Evolutionary conservation across 2,888 invertebrate genomes (phyloP).

Genomic region (Acanthococcus lagerstroemiae): DNA sequence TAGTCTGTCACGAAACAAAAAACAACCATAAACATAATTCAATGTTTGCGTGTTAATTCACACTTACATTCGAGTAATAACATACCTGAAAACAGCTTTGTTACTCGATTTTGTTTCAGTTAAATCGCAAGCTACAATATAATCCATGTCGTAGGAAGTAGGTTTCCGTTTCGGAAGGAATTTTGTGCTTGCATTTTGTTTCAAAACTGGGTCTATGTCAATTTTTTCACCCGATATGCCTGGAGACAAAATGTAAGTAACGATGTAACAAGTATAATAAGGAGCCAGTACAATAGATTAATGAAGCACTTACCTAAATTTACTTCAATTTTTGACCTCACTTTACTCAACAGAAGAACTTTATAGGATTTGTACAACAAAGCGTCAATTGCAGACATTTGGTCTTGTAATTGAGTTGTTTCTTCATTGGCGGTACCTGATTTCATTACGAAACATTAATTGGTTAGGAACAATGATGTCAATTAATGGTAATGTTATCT

Average conservation of each 20-base stretch:
- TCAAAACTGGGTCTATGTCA: constrained; percentile 70
- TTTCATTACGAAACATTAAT: too few species aligned
- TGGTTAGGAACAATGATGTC: neutral
- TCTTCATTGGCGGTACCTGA: constrained; percentile 1
- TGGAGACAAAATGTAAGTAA: too few species aligned
- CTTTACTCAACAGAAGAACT: constrained; percentile 67
- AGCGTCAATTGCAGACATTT: constrained; percentile 68
- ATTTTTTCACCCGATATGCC: constrained; percentile 81
- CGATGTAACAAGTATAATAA: too few species aligned
- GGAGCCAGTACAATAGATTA: too few species aligned
- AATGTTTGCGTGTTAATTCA: too few species aligned
- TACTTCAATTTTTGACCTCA: constrained; percentile 71
- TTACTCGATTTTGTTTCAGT: constrained; percentile 60
- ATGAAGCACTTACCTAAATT: constrained; percentile 52
- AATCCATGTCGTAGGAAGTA: constrained; percentile 74
- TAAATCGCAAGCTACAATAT: constrained; percentile 76
- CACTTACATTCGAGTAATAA: neutral
- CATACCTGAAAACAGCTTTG: constrained; percentile 54
- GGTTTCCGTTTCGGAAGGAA: constrained; percentile 61
- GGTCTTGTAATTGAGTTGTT: constrained; percentile 39
- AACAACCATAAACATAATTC: neutral
- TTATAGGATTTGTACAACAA: constrained; percentile 74
- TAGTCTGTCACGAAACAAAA: constrained; percentile 33
- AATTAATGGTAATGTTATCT: neutral
- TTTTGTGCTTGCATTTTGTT: constrained; percentile 42